Evolutionary conservation across 2,113 vertebrate species (phyloP).

Genomic region (Ardeotis arabs): DNA sequence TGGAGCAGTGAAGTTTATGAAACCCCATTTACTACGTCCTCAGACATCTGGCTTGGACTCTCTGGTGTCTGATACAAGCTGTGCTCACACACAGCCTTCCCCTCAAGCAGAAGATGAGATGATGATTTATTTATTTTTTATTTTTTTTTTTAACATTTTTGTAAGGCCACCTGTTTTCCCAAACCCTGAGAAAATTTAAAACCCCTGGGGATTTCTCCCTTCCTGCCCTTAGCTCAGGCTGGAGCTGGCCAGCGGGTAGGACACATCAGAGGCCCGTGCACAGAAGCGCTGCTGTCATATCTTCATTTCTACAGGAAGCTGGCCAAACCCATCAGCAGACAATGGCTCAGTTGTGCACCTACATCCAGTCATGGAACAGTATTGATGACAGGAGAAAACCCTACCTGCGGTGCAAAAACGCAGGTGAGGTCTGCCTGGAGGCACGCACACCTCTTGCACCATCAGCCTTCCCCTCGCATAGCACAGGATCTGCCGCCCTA

Average conservation of each 20-base stretch:
- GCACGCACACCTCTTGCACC: not conserved
- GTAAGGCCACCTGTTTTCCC: not conserved
- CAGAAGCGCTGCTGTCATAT: fast-evolving
- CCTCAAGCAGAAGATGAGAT: not conserved
- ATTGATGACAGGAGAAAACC: fast-evolving
- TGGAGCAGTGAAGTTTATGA: not conserved
- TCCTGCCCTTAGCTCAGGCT: not conserved
- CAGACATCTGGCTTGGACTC: not conserved
- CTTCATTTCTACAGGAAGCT: not conserved
- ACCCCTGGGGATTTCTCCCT: not conserved
- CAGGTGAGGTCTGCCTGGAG: not conserved
- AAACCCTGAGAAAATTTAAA: not conserved
- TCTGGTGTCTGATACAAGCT: not conserved
- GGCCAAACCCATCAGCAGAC: not conserved
- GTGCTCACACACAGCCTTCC: not conserved
- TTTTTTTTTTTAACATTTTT: not conserved
- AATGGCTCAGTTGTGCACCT: not conserved
- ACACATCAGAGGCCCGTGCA: not conserved
- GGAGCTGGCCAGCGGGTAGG: not conserved
- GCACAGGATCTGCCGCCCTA: not conserved
- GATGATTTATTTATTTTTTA: not conserved
- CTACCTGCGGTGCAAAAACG: not conserved
- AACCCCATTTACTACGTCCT: not conserved
- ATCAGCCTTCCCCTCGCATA: not conserved
- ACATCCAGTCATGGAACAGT: fast-evolving